phyloP scores from a whole-genome alignment of 2,113 vertebrate genomes.

The Stegostoma tigrinum region DNA sequence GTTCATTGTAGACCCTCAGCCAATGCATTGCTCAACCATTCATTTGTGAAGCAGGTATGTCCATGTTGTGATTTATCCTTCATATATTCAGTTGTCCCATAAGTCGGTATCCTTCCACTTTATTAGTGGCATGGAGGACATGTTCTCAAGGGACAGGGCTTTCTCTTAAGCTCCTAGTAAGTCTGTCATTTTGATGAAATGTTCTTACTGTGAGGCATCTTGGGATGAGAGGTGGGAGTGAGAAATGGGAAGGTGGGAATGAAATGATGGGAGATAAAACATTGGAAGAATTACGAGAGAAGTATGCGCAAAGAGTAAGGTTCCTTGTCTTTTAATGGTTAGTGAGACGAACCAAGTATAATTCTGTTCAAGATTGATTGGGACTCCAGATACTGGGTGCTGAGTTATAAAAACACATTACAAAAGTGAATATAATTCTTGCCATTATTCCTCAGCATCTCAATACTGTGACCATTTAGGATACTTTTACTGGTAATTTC shows the following conservation, averaged over 20 bases:
- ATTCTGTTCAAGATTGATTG: neutral
- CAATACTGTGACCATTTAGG: neutral
- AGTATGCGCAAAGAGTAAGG: neutral
- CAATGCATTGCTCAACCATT: slow-evolving; percentile 72
- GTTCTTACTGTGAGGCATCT: neutral
- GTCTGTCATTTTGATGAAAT: neutral
- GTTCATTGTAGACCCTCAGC: slow-evolving; percentile 74
- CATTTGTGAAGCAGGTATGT: slow-evolving; percentile 94
- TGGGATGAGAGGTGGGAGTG: neutral
- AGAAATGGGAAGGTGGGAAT: neutral
- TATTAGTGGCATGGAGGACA: neutral
- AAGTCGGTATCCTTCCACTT: neutral
- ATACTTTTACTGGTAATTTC: neutral
- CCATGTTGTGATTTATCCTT: neutral
- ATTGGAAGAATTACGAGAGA: neutral
- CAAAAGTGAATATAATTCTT: neutral
- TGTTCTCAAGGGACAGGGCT: neutral
- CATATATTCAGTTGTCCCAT: neutral
- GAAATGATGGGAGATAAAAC: neutral
- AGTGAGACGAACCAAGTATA: neutral
- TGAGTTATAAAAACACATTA: neutral
- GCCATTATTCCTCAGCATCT: neutral
- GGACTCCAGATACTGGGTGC: neutral
- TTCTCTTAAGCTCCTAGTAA: neutral
- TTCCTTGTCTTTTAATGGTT: neutral